Percentiles rank a stretch among this genome's conserved stretches.
These are phyloP conservation scores for Actenoides lindsayi DNA, from an alignment of 2,113 vertebrate genomes.

Conservation along the genomic window DNA sequence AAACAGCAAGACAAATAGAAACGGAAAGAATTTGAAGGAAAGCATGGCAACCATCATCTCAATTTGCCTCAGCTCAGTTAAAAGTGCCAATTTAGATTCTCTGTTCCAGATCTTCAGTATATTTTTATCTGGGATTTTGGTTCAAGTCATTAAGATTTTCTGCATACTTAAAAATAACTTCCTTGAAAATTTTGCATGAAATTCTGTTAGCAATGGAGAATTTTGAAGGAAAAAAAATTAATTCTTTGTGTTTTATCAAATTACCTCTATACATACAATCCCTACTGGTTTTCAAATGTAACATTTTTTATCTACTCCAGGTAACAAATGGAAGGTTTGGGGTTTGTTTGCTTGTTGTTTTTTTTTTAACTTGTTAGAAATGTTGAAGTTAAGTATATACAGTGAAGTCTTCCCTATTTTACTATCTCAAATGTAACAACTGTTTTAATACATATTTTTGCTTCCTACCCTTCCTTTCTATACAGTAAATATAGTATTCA, in stretches of 20 bases:
- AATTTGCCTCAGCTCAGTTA: slow-evolving; percentile 54
- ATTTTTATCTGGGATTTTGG: slow-evolving; percentile 70
- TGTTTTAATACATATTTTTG: neutral
- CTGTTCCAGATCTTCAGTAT: slow-evolving; percentile 65
- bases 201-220: slow-evolving; percentile 39
- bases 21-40: slow-evolving; percentile 13
- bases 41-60: slow-evolving; percentile 62
- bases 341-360: neutral
- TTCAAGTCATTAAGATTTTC: slow-evolving; percentile 71
- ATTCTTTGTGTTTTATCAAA: neutral
- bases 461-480: neutral
- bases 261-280: neutral
- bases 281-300: neutral
- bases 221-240: neutral
- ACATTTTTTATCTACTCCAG: neutral
- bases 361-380: neutral
- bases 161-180: slow-evolving; percentile 65
- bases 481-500: neutral
- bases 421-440: neutral
- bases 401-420: neutral
- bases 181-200: slow-evolving; percentile 55
- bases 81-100: slow-evolving; percentile 64
- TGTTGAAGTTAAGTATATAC: neutral
- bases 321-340: neutral
- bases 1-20: slow-evolving; percentile 26